Conservation (phyloP, 2,888 invertebrate genomes). For the Tanytarsus gracilentus region DNA sequence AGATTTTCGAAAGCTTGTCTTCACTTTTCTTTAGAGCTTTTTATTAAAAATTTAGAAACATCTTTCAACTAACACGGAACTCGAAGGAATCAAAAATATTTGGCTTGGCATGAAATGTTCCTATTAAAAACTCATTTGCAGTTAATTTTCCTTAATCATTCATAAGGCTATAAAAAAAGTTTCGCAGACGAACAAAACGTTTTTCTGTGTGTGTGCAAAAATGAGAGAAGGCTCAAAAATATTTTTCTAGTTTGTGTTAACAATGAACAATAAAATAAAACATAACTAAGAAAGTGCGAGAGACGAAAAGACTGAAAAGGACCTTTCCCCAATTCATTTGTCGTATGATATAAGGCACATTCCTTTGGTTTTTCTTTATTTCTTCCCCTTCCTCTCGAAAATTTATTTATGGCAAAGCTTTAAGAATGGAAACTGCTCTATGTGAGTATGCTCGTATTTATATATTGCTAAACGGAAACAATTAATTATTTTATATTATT, state of each 20-base stretch:
- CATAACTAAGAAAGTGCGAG: background rate
- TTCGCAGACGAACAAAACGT: background rate
- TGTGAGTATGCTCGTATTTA: too few relatives aligned
- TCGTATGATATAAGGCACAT: conserved; percentile 1
- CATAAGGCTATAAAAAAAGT: background rate
- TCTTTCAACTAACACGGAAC: background rate
- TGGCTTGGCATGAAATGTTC: conserved; percentile 20
- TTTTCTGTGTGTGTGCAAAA: too few relatives aligned
- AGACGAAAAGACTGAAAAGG: background rate
- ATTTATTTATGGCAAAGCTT: conserved; percentile 6
- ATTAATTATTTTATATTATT: conserved; percentile 16
- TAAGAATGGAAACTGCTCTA: conserved; percentile 8
- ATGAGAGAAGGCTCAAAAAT: background rate
- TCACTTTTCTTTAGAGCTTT: too few relatives aligned
- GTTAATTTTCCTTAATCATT: background rate
- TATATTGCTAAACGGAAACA: conserved; percentile 17
- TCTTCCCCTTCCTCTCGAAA: conserved; percentile 1
- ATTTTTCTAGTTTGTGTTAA: background rate
- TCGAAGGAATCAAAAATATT: conserved; percentile 9
- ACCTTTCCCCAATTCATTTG: background rate
- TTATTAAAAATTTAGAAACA: too few relatives aligned
- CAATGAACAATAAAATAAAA: background rate
- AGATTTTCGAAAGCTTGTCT: too few relatives aligned
- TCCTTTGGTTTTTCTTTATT: background rate
- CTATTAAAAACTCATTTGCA: conserved; percentile 26